Evolutionary conservation across 2,113 vertebrate species (phyloP), one percentile per base, ranked within the genome.

Genomic region (Chaetura pelagica): DNA sequence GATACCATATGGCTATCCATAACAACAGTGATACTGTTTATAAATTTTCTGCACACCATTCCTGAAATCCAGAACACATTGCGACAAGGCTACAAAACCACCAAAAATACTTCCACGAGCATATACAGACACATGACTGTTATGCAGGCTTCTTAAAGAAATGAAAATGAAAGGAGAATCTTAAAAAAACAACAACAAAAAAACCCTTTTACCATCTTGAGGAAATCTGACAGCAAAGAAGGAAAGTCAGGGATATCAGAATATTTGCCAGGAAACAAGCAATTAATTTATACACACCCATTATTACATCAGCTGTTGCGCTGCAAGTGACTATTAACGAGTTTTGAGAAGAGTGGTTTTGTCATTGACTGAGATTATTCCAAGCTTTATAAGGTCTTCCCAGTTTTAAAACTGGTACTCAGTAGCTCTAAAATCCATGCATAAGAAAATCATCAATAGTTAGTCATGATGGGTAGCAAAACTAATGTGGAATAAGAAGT

Each of bases 231-330:
- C 42, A 88, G 72, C 55, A 91, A 67, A 87, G n/a, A 78, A 67
- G 48, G 42, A 34, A 82, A 87, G 81, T 81, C 23, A 62, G 42
- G 57, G 61, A 62, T 96, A 89, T 93, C 26, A 76, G 38, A 93
- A 63, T 92, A 75, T 52, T 66, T 64, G 61, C 85, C 93, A 95
- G 93, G 67, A 81, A 96, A 91, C 0, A 2, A 94, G 90, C 23
- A 19, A 51, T 92, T 89, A 94, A 55, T 96, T 97, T 94, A 84
- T 51, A 73, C 87, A 81, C 91, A 95, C 95, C 63, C 94, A 92
- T 62, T 35, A 48, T 96, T 86, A 96, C 75, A 84, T 95, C 90
- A 97, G 81, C 32, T 61, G 26, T n/a, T 90, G 78, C 29, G 0
- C 57, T 97, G 51, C 49, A 68, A 73, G 57, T 68, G 54, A n/a